phyloP scores from a whole-genome alignment of 2,797 vertebrate species.

The Notolabrus celidotus region DNA sequence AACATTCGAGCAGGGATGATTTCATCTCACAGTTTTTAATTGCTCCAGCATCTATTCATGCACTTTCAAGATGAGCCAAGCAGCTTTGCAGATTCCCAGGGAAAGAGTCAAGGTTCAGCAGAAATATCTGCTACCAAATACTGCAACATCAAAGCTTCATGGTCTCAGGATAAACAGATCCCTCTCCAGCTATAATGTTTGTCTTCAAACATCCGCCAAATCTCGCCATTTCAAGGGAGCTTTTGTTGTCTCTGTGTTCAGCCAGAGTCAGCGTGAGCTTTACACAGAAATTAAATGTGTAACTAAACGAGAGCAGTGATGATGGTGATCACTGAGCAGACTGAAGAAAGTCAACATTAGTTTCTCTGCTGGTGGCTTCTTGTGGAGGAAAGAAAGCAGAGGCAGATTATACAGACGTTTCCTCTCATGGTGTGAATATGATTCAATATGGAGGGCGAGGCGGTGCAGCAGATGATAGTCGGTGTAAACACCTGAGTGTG shows the following conservation, averaged over 20 bases:
- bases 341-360: slow-evolving; percentile 46
- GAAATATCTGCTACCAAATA: slow-evolving; percentile 67
- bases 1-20: slow-evolving; percentile 84
- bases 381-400: not conserved
- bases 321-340: slow-evolving; percentile 32
- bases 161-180: slow-evolving; percentile 56
- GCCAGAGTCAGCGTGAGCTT: slow-evolving; percentile 28
- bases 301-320: slow-evolving; percentile 30
- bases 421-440: slow-evolving; percentile 24
- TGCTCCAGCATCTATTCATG: slow-evolving; percentile 77
- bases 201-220: slow-evolving; percentile 41
- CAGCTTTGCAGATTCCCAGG: slow-evolving; percentile 58
- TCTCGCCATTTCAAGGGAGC: slow-evolving; percentile 23
- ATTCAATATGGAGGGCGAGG: slow-evolving; percentile 20
- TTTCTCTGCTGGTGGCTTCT: slow-evolving; percentile 21
- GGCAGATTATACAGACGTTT: slow-evolving; percentile 12
- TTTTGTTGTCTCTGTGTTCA: slow-evolving; percentile 43
- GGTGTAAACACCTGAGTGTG: not conserved
- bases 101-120: slow-evolving; percentile 65
- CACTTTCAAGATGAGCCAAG: slow-evolving; percentile 73
- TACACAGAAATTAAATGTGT: slow-evolving; percentile 28
- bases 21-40: slow-evolving; percentile 89
- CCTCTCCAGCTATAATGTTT: slow-evolving; percentile 37
- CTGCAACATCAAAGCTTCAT: slow-evolving; percentile 69
- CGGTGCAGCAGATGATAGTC: not conserved